Conservation (phyloP, 2,888 invertebrate species). For the Eurois occulta region DNA sequence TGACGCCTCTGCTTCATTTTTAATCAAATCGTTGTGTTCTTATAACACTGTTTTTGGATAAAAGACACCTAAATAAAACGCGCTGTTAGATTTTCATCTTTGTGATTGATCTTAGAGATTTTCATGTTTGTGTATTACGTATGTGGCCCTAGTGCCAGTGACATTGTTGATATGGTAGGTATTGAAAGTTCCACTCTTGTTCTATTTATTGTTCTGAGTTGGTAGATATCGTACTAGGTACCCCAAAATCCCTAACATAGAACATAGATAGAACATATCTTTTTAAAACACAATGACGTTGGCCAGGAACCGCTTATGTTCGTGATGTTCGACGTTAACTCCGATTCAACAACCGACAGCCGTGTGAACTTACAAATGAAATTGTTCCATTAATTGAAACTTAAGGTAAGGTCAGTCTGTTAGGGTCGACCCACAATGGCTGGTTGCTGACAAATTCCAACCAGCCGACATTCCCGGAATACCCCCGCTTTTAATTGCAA, state of each 20-base stretch:
- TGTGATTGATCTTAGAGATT: no score
- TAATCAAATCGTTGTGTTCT: not conserved
- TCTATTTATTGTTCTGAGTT: not conserved
- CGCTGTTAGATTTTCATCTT: not conserved
- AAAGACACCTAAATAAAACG: not conserved
- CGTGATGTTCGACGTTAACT: constrained; percentile 47
- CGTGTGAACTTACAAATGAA: constrained; percentile 62
- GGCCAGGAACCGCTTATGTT: constrained; percentile 25
- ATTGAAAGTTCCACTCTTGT: not conserved
- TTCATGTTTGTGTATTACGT: no score
- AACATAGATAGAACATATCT: no score
- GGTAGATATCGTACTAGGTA: not conserved
- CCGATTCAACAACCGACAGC: constrained; percentile 42
- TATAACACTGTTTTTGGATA: not conserved
- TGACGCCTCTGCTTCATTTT: not conserved
- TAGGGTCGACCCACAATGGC: constrained; percentile 67
- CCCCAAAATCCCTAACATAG: no score
- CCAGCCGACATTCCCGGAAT: constrained; percentile 72
- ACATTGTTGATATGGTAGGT: not conserved
- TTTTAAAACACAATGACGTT: constrained; percentile 30
- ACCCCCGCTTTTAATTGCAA: constrained; percentile 80
- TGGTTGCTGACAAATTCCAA: constrained; percentile 70
- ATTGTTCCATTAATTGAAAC: constrained; percentile 68
- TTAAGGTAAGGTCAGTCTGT: constrained; percentile 72
- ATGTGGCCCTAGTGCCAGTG: not conserved